These are phyloP conservation scores for Noctua janthina DNA, from an alignment of 2,888 invertebrate genomes.

Conservation along the genomic window DNA sequence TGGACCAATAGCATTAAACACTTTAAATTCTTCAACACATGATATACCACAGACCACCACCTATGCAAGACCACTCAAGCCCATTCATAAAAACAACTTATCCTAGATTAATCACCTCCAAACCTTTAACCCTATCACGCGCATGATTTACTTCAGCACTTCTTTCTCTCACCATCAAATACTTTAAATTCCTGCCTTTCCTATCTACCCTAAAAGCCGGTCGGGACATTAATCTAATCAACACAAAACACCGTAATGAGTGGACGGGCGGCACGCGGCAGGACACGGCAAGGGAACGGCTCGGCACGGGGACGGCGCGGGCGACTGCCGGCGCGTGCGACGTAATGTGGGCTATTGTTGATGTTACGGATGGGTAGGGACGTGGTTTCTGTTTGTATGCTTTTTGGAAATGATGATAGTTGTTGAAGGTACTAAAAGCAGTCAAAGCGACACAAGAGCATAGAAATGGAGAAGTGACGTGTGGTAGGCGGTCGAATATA, in stretches of 20 bases:
- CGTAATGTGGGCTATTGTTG: constrained; percentile 74
- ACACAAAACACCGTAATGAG: constrained; percentile 82
- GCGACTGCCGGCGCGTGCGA: constrained; percentile 72
- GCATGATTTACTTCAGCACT: constrained; percentile 7
- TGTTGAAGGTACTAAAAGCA: neutral
- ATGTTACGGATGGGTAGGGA: constrained; percentile 34
- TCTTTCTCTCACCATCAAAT: constrained; percentile 27
- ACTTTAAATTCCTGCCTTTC: constrained; percentile 45
- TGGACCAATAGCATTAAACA: neutral
- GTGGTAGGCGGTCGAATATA: neutral
- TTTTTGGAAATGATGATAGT: neutral
- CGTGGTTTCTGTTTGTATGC: constrained; percentile 44
- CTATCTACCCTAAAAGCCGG: constrained; percentile 57
- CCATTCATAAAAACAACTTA: neutral
- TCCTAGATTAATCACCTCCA: constrained; percentile 1
- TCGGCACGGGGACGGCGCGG: constrained; percentile 52
- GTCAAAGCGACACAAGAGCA: neutral
- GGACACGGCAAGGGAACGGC: constrained; percentile 2
- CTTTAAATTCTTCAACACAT: neutral
- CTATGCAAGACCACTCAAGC: constrained; percentile 13
- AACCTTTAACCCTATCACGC: constrained; percentile 13
- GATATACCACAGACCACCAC: constrained; percentile 7
- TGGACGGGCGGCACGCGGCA: constrained; percentile 78
- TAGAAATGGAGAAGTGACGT: neutral
- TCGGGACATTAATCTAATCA: constrained; percentile 80